phyloP scores from a whole-genome alignment of 2,888 invertebrate species.

The Drosophila paracracens region DNA sequence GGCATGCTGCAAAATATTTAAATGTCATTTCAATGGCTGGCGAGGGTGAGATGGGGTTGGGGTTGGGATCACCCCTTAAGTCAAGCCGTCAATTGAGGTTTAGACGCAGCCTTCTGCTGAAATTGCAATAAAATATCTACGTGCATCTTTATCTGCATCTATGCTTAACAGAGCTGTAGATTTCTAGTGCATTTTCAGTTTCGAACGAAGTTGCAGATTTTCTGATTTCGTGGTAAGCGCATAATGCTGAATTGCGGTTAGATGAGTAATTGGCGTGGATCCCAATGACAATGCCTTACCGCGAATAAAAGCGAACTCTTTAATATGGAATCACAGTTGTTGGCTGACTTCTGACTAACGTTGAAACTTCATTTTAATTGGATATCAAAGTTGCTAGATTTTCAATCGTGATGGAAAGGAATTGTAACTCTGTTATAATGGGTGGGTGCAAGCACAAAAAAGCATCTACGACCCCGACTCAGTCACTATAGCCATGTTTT shows the following conservation, averaged over 20 bases:
- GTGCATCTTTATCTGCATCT: slow-evolving; percentile 33
- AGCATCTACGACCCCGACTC: not conserved
- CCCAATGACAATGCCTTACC: slow-evolving; percentile 15
- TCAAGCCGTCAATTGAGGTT: slow-evolving; percentile 31
- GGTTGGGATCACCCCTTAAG: slow-evolving; percentile 17
- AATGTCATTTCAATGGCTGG: slow-evolving; percentile 66
- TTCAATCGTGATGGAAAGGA: rapidly evolving
- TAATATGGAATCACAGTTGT: not conserved
- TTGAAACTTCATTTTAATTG: not conserved
- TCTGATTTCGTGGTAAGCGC: slow-evolving; percentile 26
- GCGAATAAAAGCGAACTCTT: not conserved
- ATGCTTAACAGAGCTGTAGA: slow-evolving; percentile 21
- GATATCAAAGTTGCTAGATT: not conserved
- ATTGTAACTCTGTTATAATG: not conserved
- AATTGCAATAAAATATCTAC: slow-evolving; percentile 65
- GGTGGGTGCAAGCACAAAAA: not conserved
- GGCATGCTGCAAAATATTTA: slow-evolving; percentile 68
- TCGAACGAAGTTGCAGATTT: slow-evolving; percentile 27
- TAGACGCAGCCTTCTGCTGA: slow-evolving; percentile 48
- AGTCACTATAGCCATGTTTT: not conserved
- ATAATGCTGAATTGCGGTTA: slow-evolving; percentile 56
- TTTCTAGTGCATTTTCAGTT: slow-evolving; percentile 33
- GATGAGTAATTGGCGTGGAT: slow-evolving; percentile 32
- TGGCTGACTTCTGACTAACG: not conserved
- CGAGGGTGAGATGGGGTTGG: not conserved